Evolutionary conservation across 1,140 invertebrate species (phyloP), one percentile per base, ranked within the genome.

Genomic region (Sitophilus oryzae): DNA sequence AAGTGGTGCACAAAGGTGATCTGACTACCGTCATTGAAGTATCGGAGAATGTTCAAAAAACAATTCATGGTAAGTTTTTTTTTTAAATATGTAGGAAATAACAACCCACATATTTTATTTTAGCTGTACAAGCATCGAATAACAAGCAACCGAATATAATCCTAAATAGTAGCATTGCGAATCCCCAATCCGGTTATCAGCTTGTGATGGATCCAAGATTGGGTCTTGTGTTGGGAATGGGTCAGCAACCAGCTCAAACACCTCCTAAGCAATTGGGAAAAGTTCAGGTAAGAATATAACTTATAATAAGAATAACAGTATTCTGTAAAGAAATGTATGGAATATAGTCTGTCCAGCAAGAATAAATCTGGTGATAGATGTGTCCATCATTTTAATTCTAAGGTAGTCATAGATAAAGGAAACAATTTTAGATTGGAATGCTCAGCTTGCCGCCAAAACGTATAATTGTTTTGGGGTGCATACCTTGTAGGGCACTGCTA

Each of bases 191-290:
- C 16, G 53, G 41, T 8, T 69, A 67, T 51, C 77, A 79, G 52
- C 63, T 79, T 22, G 73, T 80, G 3, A 76, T 79, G 69, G 76
- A 79, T 69, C 72, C 76, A 35, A 58, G 74, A 42, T 69, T 74
- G 53, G 76, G 76, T 48, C 64, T 77, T 2, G 70, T 79, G 56
- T 64, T 79, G 23, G 75, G 76, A 25, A 62, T 70, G 38, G 35
- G 51, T 22, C 40, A 47, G n/a, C 10, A 41, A 19, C 38, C 50
- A 8, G 40, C 15, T 38, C 3, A 16, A 16, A 21, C 44, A 22
- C 50, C 41, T 37, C 55, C 49, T 40, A 52, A 43, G 15, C 48
- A 58, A 56, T 45, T 45, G 52, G 53, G 35, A 43, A 63, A 60
- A 58, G 56, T 56, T 18, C 53, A 52, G 54, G 54, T 59, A 34